These are phyloP conservation scores for Chionis minor DNA, from an alignment of 2,113 vertebrate genomes.

Conservation along the genomic window DNA sequence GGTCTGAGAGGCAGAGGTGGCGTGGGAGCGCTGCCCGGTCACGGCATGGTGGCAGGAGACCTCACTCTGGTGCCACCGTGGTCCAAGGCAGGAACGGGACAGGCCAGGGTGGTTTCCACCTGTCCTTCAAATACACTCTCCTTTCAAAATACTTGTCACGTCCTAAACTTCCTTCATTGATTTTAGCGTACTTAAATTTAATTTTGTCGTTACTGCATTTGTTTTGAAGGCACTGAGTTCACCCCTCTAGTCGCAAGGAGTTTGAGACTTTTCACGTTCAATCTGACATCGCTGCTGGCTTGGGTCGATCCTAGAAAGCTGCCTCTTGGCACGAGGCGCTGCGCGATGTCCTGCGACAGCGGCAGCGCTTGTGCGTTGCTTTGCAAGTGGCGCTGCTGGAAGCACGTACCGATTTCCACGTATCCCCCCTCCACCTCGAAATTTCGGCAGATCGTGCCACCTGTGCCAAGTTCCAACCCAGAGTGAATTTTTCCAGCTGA, in stretches of 20 bases:
- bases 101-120: neutral
- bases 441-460: neutral
- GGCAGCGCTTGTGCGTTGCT: fast-evolving
- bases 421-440: neutral
- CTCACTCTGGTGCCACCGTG: fast-evolving
- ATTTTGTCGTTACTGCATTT: neutral
- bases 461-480: slow-evolving; percentile 47
- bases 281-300: neutral
- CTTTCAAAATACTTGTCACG: neutral
- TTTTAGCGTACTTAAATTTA: neutral
- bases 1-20: neutral
- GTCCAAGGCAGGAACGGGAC: neutral
- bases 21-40: fast-evolving
- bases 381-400: too few species aligned
- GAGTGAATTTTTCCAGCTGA: slow-evolving; percentile 70
- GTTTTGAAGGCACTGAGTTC: neutral
- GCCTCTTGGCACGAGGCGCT: neutral
- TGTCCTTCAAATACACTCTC: neutral
- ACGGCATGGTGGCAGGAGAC: fast-evolving
- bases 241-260: neutral
- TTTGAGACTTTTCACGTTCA: neutral
- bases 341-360: neutral
- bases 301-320: neutral
- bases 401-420: neutral
- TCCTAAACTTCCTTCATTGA: neutral